These are phyloP conservation scores for Pristiophorus japonicus DNA, from an alignment of 2,113 vertebrate species.

Conservation along the genomic window DNA sequence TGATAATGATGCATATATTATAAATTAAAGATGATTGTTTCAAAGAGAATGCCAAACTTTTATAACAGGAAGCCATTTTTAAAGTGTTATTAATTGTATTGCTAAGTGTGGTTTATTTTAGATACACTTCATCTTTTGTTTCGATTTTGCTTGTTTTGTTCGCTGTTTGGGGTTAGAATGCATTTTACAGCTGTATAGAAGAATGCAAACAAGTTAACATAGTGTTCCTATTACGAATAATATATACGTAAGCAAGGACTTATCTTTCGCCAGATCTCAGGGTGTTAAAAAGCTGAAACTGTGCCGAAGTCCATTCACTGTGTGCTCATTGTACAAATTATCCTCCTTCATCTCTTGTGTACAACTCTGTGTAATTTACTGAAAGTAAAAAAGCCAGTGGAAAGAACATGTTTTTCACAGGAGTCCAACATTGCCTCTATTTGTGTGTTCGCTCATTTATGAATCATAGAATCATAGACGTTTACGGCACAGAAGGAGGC, in stretches of 20 bases:
- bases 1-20: neutral
- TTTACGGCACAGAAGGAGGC: no score
- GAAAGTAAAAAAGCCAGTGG: neutral
- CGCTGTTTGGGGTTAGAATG: neutral
- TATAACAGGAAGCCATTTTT: neutral
- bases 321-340: neutral
- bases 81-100: neutral
- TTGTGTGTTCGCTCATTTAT: neutral
- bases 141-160: neutral
- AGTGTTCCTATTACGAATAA: neutral
- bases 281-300: neutral
- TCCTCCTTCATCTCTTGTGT: neutral
- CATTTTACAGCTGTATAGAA: neutral
- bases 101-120: neutral
- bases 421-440: neutral
- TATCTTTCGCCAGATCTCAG: neutral
- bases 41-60: neutral
- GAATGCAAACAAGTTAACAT: neutral
- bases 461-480: no score
- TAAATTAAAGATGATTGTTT: no score
- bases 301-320: neutral
- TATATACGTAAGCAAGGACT: neutral
- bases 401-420: neutral
- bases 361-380: neutral
- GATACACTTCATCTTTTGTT: neutral